phyloP scores from a whole-genome alignment of 2,888 invertebrate genomes.

The Mellilla xanthometata region DNA sequence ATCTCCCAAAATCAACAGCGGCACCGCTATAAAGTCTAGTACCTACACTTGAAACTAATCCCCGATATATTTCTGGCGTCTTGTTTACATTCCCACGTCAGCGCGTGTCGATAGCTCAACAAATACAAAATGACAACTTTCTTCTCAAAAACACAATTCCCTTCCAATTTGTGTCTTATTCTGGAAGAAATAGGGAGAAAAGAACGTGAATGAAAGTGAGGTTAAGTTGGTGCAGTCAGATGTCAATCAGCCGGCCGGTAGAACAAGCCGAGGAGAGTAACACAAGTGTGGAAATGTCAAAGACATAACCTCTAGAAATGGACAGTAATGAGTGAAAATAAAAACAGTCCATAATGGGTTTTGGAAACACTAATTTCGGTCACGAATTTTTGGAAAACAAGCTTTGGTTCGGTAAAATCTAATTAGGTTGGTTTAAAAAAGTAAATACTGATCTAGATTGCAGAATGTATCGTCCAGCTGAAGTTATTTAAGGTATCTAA shows the following conservation, averaged over 20 bases:
- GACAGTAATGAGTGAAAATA: constrained; percentile 24
- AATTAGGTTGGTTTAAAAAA: too few species aligned
- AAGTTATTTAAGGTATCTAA: background rate
- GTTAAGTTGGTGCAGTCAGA: constrained; percentile 41
- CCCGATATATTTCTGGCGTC: constrained; percentile 47
- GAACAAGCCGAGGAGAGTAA: constrained; percentile 42
- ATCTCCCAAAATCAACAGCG: constrained; percentile 28
- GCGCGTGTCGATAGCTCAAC: constrained; percentile 59
- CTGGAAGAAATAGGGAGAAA: constrained; percentile 14
- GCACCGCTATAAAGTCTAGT: constrained; percentile 27
- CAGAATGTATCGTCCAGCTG: background rate
- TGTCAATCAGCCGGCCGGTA: constrained; percentile 54
- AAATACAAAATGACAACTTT: constrained; percentile 37
- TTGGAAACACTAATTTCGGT: constrained; percentile 12
- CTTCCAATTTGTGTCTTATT: constrained; percentile 39
- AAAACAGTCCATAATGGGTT: constrained; percentile 20
- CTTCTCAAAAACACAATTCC: constrained; percentile 20
- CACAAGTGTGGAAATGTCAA: constrained; percentile 41
- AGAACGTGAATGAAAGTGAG: background rate
- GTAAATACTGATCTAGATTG: too few species aligned
- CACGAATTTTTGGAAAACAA: constrained; percentile 8
- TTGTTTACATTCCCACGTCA: constrained; percentile 77
- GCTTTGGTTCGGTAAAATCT: too few species aligned
- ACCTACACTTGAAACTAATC: constrained; percentile 51
- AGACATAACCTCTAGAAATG: constrained; percentile 31